Evolutionary conservation across 2,888 invertebrate species (phyloP).

Genomic region (Nysson spinosus): DNA sequence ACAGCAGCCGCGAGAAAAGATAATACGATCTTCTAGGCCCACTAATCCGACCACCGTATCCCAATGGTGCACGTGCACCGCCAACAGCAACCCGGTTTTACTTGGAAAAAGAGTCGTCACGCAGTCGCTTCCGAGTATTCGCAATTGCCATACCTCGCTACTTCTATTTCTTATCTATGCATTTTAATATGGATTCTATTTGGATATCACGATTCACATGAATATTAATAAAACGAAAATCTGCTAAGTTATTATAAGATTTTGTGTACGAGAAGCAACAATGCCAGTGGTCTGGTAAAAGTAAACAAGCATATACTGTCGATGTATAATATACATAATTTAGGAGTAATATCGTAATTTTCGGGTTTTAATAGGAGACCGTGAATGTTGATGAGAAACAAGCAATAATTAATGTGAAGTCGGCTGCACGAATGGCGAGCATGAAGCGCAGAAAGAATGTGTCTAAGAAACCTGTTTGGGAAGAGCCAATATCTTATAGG

Average conservation of each 20-base stretch:
- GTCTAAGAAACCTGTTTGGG: constrained; percentile 66
- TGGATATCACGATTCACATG: too few species aligned
- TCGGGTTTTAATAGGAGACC: background rate
- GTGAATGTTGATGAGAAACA: background rate
- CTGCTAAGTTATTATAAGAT: too few species aligned
- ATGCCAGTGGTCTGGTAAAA: too few species aligned
- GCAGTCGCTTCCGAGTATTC: constrained; percentile 21
- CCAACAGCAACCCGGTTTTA: constrained; percentile 2
- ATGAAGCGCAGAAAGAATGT: constrained; percentile 54
- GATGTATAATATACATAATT: too few species aligned
- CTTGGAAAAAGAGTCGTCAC: constrained; percentile 23
- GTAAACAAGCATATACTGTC: too few species aligned
- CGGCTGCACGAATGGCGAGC: constrained; percentile 43
- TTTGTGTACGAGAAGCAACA: too few species aligned
- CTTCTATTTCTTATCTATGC: background rate
- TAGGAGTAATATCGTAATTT: background rate
- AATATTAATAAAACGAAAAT: too few species aligned
- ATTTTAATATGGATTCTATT: too few species aligned
- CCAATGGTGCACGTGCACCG: constrained; percentile 22
- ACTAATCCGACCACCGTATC: background rate
- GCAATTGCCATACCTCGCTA: background rate
- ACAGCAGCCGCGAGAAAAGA: constrained; percentile 12
- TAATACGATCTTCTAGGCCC: constrained; percentile 30
- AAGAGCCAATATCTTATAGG: constrained; percentile 55
- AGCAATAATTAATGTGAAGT: constrained; percentile 44